Evolutionary conservation across 2,113 vertebrate species (phyloP).

Genomic region (Chascanopsetta lugubris): DNA sequence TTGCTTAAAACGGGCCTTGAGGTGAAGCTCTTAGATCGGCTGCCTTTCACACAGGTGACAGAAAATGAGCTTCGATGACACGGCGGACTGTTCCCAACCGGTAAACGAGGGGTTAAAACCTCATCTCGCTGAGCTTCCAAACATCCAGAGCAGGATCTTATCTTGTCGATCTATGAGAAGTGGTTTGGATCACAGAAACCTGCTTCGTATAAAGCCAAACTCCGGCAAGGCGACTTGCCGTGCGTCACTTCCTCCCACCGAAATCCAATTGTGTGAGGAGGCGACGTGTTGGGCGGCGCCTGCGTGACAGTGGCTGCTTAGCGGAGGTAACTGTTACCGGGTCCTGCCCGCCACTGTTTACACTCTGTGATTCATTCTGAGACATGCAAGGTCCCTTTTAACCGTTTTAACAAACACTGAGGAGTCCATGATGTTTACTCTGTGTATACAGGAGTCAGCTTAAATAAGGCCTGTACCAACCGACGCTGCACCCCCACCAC

Average conservation of each 20-base stretch:
- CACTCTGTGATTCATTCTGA: conserved; percentile 75
- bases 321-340: conserved; percentile 73
- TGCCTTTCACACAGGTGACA: conserved; percentile 2
- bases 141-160: conserved; percentile 34
- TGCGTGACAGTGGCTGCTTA: conserved; percentile 79
- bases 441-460: conserved; percentile 81
- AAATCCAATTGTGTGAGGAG: conserved; percentile 59
- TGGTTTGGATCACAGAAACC: not conserved
- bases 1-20: conserved; percentile 24
- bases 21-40: conserved; percentile 4
- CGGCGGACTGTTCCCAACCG: no score
- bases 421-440: conserved; percentile 80
- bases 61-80: not conserved
- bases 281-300: conserved; percentile 64
- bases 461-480: conserved; percentile 76
- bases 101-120: not conserved
- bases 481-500: conserved; percentile 55
- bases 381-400: conserved; percentile 71
- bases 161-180: conserved; percentile 9
- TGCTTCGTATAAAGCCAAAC: conserved; percentile 35
- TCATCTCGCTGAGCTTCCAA: conserved; percentile 8
- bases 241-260: conserved; percentile 52
- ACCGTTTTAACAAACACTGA: conserved; percentile 70
- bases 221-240: conserved; percentile 33
- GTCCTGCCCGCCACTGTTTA: conserved; percentile 81